A percentile compares a stretch with the other conserved stretches of the same genome.
Evolutionary conservation across 2,113 vertebrate genomes (phyloP).

Genomic region (Elephas maximus): DNA sequence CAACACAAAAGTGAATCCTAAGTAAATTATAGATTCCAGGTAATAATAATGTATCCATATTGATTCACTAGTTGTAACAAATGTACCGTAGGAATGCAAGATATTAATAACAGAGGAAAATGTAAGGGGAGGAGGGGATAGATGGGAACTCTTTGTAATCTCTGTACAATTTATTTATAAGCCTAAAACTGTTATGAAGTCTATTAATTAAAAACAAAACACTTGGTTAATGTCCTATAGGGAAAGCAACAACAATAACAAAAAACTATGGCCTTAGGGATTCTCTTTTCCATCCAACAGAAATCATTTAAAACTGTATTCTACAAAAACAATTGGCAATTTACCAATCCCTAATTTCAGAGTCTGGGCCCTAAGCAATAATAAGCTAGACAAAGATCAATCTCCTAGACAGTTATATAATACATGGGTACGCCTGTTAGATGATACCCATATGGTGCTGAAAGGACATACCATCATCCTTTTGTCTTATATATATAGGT

Average conservation of each 20-base stretch:
- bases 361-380: neutral
- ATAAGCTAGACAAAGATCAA: neutral
- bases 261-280: neutral
- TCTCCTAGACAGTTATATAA: neutral
- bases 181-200: neutral
- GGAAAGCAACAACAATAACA: neutral
- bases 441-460: neutral
- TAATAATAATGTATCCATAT: neutral
- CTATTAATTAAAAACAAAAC: neutral
- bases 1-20: neutral
- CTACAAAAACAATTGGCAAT: slow-evolving; percentile 9
- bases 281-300: slow-evolving; percentile 35
- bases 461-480: neutral
- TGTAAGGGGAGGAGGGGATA: neutral
- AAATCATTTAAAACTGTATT: neutral
- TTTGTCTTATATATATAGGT: neutral
- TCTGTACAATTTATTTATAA: neutral
- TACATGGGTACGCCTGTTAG: neutral
- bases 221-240: neutral
- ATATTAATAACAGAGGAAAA: neutral
- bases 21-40: neutral
- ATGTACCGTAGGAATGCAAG: neutral
- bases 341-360: neutral
- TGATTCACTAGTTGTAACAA: neutral
- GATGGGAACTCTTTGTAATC: neutral